Conservation (phyloP, 2,797 vertebrate species). For the Taenioides sp. region DNA sequence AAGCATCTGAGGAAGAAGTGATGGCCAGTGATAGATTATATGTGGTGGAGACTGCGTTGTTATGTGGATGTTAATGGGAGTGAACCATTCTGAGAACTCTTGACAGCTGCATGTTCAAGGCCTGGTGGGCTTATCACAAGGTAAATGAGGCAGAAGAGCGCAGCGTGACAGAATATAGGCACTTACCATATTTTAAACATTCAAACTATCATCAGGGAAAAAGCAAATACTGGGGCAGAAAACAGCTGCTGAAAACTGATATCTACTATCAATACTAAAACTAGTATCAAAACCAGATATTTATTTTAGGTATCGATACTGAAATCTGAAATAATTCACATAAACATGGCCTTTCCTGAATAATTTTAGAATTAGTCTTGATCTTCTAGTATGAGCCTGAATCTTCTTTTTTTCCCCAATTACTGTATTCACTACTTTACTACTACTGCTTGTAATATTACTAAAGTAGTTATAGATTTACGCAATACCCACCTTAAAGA, state of each 20-base stretch:
- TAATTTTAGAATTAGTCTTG: too few species aligned
- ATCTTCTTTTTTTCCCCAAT: too few species aligned
- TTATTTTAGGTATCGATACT: too few species aligned
- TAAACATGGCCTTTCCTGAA: too few species aligned
- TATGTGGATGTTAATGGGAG: slow-evolving; percentile 60
- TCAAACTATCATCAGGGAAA: neutral
- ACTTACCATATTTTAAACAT: slow-evolving; percentile 48
- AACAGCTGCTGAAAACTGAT: too few species aligned
- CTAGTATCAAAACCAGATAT: too few species aligned
- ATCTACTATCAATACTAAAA: too few species aligned
- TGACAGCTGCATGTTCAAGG: slow-evolving; percentile 52
- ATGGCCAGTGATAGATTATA: slow-evolving; percentile 2
- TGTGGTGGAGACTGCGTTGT: slow-evolving; percentile 23
- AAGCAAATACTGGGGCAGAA: neutral
- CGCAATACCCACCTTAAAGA: neutral
- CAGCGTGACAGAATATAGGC: slow-evolving; percentile 19
- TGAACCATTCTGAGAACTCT: slow-evolving; percentile 58
- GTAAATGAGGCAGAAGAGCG: slow-evolving; percentile 66
- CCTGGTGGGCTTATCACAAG: slow-evolving; percentile 66
- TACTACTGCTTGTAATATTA: too few species aligned
- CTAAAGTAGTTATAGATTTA: too few species aligned
- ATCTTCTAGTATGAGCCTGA: too few species aligned
- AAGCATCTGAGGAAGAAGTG: slow-evolving; percentile 9
- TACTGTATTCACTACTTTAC: too few species aligned
- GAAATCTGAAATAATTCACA: too few species aligned